phyloP scores from a whole-genome alignment of 2,888 invertebrate species.

The Heliconius cydno region DNA sequence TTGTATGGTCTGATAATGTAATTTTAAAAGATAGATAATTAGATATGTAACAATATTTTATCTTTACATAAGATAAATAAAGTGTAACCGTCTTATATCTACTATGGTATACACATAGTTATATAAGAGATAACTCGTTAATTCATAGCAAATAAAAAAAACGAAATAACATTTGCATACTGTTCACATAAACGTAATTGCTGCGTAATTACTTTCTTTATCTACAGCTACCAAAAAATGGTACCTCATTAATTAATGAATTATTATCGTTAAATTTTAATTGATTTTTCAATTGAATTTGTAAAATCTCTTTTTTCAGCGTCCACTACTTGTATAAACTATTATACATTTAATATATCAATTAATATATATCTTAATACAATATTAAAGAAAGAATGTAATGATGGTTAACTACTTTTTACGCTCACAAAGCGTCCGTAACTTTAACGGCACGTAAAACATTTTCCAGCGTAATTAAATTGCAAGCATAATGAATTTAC shows the following conservation, averaged over 20 bases:
- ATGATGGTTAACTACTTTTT: slow-evolving; percentile 9
- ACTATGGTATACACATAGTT: neutral
- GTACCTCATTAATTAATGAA: neutral
- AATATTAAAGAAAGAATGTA: neutral
- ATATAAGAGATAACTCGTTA: slow-evolving; percentile 6
- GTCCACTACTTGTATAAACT: no score
- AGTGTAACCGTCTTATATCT: neutral
- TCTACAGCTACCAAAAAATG: neutral
- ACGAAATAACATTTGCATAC: neutral
- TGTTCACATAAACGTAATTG: neutral
- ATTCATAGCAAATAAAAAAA: neutral
- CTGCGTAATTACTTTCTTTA: neutral
- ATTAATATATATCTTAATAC: neutral
- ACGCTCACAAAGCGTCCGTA: slow-evolving; percentile 32
- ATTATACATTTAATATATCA: no score
- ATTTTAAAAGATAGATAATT: neutral
- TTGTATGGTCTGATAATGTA: no score
- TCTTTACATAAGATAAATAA: neutral
- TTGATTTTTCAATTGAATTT: no score
- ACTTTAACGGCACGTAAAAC: slow-evolving; percentile 41
- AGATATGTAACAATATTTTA: neutral
- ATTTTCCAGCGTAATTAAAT: slow-evolving; percentile 47
- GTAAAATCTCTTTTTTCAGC: no score
- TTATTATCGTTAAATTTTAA: no score
- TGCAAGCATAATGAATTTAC: slow-evolving; percentile 61